Evolutionary conservation across 2,113 vertebrate species (phyloP).

Genomic region (Gadus chalcogrammus): DNA sequence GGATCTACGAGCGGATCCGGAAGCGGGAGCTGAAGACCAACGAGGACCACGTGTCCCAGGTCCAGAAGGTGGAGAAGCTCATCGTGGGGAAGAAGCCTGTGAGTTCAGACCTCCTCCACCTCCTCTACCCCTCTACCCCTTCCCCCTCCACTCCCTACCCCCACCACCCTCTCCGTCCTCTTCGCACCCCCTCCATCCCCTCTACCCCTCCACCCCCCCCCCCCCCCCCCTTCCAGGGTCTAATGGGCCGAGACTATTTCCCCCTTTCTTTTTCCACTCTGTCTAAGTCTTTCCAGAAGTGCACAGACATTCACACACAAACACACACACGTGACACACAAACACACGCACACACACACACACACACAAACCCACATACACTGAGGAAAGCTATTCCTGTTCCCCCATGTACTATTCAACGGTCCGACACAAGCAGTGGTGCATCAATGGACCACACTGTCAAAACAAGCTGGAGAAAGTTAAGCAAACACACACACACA

Average conservation of each 20-base stretch:
- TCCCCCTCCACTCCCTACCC: too few relatives aligned
- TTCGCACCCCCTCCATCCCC: too few relatives aligned
- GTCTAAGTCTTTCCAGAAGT: too few relatives aligned
- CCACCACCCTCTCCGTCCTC: neutral
- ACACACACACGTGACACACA: too few relatives aligned
- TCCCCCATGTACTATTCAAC: slow-evolving; percentile 15
- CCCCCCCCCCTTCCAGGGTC: slow-evolving; percentile 1
- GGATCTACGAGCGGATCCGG: slow-evolving; percentile 94
- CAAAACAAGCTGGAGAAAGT: neutral
- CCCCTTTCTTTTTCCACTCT: too few relatives aligned
- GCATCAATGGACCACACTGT: slow-evolving; percentile 12
- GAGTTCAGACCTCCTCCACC: slow-evolving; percentile 45
- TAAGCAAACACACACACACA: slow-evolving; percentile 3
- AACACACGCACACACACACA: too few relatives aligned
- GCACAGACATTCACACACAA: too few relatives aligned
- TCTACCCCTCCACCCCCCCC: too few relatives aligned
- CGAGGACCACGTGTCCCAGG: slow-evolving; percentile 96
- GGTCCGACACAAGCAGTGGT: slow-evolving; percentile 3
- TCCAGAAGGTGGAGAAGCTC: slow-evolving; percentile 97
- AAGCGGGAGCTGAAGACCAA: slow-evolving; percentile 95
- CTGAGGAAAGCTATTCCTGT: slow-evolving; percentile 10
- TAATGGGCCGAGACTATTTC: slow-evolving; percentile 11
- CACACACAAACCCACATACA: too few relatives aligned
- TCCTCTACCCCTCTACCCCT: neutral
- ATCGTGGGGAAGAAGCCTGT: slow-evolving; percentile 97